These are phyloP conservation scores for Phainopepla nitens DNA, from an alignment of 2,113 vertebrate species.

Conservation along the genomic window DNA sequence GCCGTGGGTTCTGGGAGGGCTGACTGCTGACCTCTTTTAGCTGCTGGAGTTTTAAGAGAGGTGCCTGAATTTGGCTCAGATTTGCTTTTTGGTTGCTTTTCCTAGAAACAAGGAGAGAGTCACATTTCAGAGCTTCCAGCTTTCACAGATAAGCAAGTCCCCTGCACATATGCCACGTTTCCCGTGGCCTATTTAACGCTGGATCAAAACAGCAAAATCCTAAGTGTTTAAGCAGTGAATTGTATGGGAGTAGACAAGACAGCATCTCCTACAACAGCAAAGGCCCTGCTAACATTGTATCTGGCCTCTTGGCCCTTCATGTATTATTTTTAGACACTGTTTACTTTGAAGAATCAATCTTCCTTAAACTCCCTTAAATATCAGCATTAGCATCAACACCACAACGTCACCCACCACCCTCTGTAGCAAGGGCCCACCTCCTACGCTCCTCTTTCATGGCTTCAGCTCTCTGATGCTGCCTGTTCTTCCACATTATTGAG, in stretches of 20 bases:
- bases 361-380: neutral
- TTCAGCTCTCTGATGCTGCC: neutral
- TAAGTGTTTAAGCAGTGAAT: neutral
- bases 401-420: neutral
- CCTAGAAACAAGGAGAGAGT: slow-evolving; percentile 55
- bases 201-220: neutral
- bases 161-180: neutral
- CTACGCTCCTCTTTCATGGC: neutral
- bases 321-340: neutral
- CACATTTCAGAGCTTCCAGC: neutral
- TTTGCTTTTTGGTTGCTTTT: slow-evolving; percentile 75
- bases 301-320: neutral
- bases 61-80: slow-evolving; percentile 66
- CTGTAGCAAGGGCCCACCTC: neutral
- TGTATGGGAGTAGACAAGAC: neutral
- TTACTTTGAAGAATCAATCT: neutral
- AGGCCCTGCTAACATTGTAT: neutral
- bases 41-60: slow-evolving; percentile 55
- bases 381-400: neutral
- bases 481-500: neutral
- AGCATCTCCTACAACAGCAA: neutral
- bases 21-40: slow-evolving; percentile 68
- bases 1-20: slow-evolving; percentile 5
- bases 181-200: neutral
- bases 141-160: neutral